These are phyloP conservation scores for Aradophagus sp. DNA, from an alignment of 1,140 invertebrate species.

Conservation along the genomic window DNA sequence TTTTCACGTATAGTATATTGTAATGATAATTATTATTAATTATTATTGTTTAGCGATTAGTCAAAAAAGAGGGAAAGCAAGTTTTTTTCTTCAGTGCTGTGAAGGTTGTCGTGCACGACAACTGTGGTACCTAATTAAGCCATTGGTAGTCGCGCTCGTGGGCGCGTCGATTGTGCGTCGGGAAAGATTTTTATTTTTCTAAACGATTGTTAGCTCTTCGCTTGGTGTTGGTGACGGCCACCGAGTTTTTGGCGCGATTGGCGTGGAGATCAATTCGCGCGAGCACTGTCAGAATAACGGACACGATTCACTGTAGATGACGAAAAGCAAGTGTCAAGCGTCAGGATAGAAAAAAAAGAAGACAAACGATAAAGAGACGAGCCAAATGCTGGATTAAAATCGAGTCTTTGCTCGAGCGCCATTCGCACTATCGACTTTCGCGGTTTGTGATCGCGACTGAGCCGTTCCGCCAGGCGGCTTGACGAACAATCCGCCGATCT, in stretches of 20 bases:
- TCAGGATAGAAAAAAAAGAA: slow-evolving; percentile 5
- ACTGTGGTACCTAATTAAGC: slow-evolving; percentile 68
- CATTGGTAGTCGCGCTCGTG: slow-evolving; percentile 55
- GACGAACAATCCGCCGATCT: slow-evolving; percentile 44
- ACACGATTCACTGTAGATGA: too few relatives aligned
- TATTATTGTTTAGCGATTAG: slow-evolving; percentile 70
- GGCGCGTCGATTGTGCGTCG: slow-evolving; percentile 15
- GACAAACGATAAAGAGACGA: slow-evolving; percentile 3
- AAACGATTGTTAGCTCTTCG: neutral
- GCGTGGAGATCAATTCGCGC: slow-evolving; percentile 1
- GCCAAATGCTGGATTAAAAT: slow-evolving; percentile 29
- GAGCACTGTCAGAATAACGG: slow-evolving; percentile 8
- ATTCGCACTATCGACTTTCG: slow-evolving; percentile 42
- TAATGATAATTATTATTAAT: slow-evolving; percentile 64
- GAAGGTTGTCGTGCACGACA: slow-evolving; percentile 66
- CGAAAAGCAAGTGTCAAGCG: neutral
- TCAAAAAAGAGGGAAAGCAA: slow-evolving; percentile 62
- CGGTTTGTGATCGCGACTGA: slow-evolving; percentile 20
- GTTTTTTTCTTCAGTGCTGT: slow-evolving; percentile 71
- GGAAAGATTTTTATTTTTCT: slow-evolving; percentile 32
- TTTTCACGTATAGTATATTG: slow-evolving; percentile 73
- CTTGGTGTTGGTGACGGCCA: slow-evolving; percentile 3
- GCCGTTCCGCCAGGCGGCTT: neutral
- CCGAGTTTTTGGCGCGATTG: slow-evolving; percentile 2
- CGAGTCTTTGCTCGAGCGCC: slow-evolving; percentile 63